Conservation (phyloP, 2,888 invertebrate genomes). For the Bimastos eiseni region DNA sequence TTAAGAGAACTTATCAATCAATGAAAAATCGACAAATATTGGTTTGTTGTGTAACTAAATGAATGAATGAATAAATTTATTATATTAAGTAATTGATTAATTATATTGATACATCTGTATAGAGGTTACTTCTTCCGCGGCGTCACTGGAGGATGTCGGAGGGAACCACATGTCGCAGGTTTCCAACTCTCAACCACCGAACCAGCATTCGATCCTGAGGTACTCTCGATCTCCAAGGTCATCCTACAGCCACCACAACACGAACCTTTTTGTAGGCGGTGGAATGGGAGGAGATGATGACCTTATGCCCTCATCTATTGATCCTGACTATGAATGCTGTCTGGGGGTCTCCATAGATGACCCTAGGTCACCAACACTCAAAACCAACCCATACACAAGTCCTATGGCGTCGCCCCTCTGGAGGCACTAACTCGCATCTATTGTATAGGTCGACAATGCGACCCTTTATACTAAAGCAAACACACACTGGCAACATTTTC, state of each 20-base stretch:
- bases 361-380: background rate
- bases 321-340: conserved; percentile 19
- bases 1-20: no score
- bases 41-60: background rate
- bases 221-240: conserved; percentile 14
- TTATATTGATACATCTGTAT: background rate
- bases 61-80: background rate
- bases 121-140: background rate
- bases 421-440: background rate
- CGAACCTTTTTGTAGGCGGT: background rate
- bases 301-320: background rate
- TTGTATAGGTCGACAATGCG: background rate
- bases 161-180: background rate
- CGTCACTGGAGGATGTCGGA: background rate
- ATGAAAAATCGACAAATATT: no score
- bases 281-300: background rate
- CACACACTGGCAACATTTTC: background rate
- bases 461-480: background rate
- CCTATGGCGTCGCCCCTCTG: conserved; percentile 19
- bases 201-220: conserved; percentile 1
- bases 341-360: conserved; percentile 15
- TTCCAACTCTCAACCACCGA: background rate
- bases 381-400: background rate
- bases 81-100: no score
- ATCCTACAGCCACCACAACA: background rate